Evolutionary conservation across 2,113 vertebrate species (phyloP), one percentile per base, ranked within the genome.

Genomic region (Corythornis madagascariensis): DNA sequence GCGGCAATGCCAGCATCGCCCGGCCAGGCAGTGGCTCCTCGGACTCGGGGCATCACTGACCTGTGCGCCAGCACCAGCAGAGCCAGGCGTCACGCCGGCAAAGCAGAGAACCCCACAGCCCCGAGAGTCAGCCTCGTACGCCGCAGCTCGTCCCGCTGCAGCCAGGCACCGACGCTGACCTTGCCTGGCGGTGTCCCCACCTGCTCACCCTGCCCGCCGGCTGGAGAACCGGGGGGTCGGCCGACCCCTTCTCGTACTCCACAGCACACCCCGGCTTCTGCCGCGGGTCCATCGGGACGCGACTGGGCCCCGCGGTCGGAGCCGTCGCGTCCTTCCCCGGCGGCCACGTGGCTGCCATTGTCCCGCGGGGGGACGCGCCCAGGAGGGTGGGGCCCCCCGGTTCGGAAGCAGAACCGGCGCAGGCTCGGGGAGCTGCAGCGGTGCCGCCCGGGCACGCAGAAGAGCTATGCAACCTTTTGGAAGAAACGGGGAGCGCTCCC

Each of bases 271-370:
- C 0, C 0, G 28, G 53, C 75, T 42, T 42, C 10, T 53, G 3
- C 28, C 18, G 15, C 3, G 31, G 40, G 10, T 16, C 15, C 20
- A 4, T 15, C 17, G 9, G 22, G 38, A 42, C 24, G 12, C 0
- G 59, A 22, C 55, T 5, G 20, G 40, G 11, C 22, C 1, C 40
- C 45, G 38, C 26, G 40, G 38, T 25, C 16, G 38, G 21, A n/a
- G 76, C 89, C 60, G 31, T 73, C 60, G 69, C 53, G 38, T 26
- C 53, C 53, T 56, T 40, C 4, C 55, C 10, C 40, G 25, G 61
- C 35, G 40, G 93, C 93, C 90, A 89, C 83, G 83, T 66, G 93
- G 83, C 83, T 67, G 25, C 92, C 69, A 80, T 92, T 94, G 90
- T 94, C 90, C 60, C 78, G 76, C 38, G 43, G 29, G 79, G 74